Evolutionary conservation across 2,888 invertebrate genomes (phyloP), one percentile per base, ranked within the genome.

Genomic region (Agapostemon virescens): DNA sequence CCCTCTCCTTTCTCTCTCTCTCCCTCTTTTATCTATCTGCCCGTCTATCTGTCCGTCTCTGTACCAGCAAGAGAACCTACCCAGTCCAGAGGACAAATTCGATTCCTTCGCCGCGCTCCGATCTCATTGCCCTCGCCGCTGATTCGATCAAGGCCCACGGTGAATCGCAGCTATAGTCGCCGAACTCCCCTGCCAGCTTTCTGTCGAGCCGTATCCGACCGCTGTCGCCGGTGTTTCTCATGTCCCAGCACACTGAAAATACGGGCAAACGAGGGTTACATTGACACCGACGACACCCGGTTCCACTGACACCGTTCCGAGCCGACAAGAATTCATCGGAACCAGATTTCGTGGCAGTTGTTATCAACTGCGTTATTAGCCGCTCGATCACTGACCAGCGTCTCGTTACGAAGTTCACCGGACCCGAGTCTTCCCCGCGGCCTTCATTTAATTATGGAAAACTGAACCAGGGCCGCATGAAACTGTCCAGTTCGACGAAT

Each of bases 51-150:
- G 15, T 13, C 23, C 11, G 26, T 64, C 64, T 33, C 26, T 26
- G 26, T 15, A 26, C 26, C 55, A 55, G 15, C 26, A n/a, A 49
- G 33, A 15, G 36, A 30, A 83, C 87, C 40, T 94, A 98, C 98
- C 98, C 98, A 33, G 98, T 98, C 98, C 98, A 98, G 36, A 98
- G 93, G 33, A 98, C 97, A 92, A 98, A 98, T 93, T 98, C 98
- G 81, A 98, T 96, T 92, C 97, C 97, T 93, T 97, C 96, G 67
- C 96, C 95, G 90, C 96, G 96, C 79, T 96, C 94, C 73, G 95
- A 95, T 93, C 96, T 96, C 98, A 98, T 98, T 86, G 97, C 96
- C 90, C 95, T 94, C 77, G 97, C 96, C 11, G 98, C 98, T 58
- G 98, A 97, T 92, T 97, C 96, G 88, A 98, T 96, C 88, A 98